Base-by-base conservation (phyloP, 2,113 vertebrate genomes). In the Pseudorectes ferrugineus region DNA sequence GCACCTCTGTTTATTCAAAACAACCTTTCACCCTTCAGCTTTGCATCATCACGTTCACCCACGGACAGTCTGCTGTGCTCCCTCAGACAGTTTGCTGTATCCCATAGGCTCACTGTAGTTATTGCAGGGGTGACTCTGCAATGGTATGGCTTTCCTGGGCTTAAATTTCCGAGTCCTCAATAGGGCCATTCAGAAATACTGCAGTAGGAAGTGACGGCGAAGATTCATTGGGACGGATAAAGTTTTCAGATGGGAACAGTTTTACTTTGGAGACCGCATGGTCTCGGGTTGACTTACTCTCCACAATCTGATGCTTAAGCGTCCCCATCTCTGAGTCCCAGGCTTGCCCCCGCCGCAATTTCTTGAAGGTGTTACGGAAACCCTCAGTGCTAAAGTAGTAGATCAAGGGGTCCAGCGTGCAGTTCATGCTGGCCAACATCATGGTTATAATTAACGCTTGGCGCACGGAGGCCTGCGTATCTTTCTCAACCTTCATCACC, bases 321-420 rank as follows among this genome's bases (percentile, higher is more conserved):
- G 40, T 92, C 15, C 93, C 90, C 23, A 14, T 46, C 24, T 95
- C 80, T 1, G 91, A 89, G 76, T 96, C 92, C 95, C 92, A 96
- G 59, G 63, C 19, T 58, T 93, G 92, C 7, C 84, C 90, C 24
- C 68, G 36, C 12, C 97, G 88, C 57, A 98, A 7, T 51, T 96
- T 97, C 83, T 96, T 97, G 24, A 98, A 91, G 61, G 98, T 98
- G 91, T 98, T 98, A 4, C 92, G 97, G 94, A 98, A 98, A 4
- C 98, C 98, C 86, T 98, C 98, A 1, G 98, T 98, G 67, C 98
- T 98, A 14, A 98, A 98, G 91, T 98, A 98, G 85, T 98, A 98
- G 74, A 98, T 96, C 67, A 98, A 62, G 14, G 98, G 98, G 73
- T 98, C 98, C 82, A 98, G 95, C 2, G 36, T 97, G 58, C 98